Base-by-base conservation (phyloP, 1,140 invertebrate species). In the Ericerus pela region DNA sequence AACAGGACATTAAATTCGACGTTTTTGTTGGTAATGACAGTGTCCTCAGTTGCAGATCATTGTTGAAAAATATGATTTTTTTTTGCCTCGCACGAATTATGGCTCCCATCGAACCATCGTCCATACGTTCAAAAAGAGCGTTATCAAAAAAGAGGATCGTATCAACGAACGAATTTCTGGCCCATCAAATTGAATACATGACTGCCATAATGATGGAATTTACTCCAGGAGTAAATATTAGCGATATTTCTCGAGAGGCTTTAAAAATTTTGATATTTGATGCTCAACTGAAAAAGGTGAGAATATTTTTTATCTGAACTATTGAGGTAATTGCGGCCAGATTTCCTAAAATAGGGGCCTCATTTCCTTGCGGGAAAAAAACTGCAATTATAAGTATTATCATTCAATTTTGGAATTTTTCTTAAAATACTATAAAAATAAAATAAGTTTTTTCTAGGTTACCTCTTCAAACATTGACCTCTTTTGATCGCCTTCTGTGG, bases 241-340 rank as follows among this genome's bases (percentile, higher is more conserved):
- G 59, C 4, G 30, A 57, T 12, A 54, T 62, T 12, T 31, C 54
- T 29, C 52, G 61, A 0, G 51, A 56, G 2, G 59, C 62, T 0
- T 43, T 63, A 14, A 59, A 58, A 28, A 58, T 63, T 14, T 26
- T 63, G 14, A 27, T 63, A n/a, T 41, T 59, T 2, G 62, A 63
- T 16, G 55, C 61, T 2, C 62, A 63, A 30, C 38, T 62, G 28
- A 60, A 57, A 57, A 38, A 52, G 51, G 62, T 63, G 51, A 54
- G n/a, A n/a, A n/a, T n/a, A n/a, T n/a, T n/a, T n/a, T n/a, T n/a
- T n/a, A n/a, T n/a, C n/a, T n/a, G n/a, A n/a, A n/a, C n/a, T n/a
- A n/a, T n/a, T n/a, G n/a, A n/a, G n/a, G n/a, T n/a, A n/a, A n/a
- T n/a, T n/a, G n/a, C n/a, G n/a, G n/a, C n/a, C n/a, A n/a, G n/a